Evolutionary conservation across 2,888 invertebrate genomes (phyloP), one percentile per base, ranked within the genome.

Genomic region (Ctenicera cuprea): DNA sequence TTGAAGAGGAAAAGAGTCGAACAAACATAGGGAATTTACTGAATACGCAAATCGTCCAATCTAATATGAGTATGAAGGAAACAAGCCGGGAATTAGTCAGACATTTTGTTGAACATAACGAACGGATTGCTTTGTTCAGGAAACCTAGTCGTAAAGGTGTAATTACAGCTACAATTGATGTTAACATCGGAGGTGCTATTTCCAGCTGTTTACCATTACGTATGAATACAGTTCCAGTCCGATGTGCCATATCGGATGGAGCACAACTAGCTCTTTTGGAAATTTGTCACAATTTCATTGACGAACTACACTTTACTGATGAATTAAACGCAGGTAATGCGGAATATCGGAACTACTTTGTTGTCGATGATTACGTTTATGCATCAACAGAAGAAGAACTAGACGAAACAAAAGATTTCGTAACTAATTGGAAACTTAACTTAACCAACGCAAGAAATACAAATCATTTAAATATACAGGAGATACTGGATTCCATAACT

Each of bases 101-200:
- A 12, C 2, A 16, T 43, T 43, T 41, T 61, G 22, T 9, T 14
- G 1, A 11, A 22, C 33, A 61, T 37, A 11, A 41, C 5, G 14
- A 61, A 20, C 3, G 41, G 11, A 61, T 61, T 41, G 61, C 22
- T 2, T 37, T 61, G 16, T 61, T 61, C 9, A 43, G n/a, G 43
- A 61, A 41, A 41, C 61, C 61, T 0, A 2, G 0, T 1, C 8
- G 18, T 14, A 43, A 18, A 20, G 61, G 61, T 1, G 22, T 33
- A 14, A 20, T 50, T 12, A 3, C 12, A 26, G 1, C 11, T 1
- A 30, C 1, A n/a, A 0, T 54, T 20, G 54, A 30, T 7, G 54
- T 54, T 8, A 54, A 54, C 30, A 9, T 54, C 1, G n/a, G 33
- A 54, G 54, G 8, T 30, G 54, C 54, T n/a, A 26, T 54, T 26